Evolutionary conservation across 2,797 vertebrate species (phyloP).

Genomic region (Enoplosus armatus): DNA sequence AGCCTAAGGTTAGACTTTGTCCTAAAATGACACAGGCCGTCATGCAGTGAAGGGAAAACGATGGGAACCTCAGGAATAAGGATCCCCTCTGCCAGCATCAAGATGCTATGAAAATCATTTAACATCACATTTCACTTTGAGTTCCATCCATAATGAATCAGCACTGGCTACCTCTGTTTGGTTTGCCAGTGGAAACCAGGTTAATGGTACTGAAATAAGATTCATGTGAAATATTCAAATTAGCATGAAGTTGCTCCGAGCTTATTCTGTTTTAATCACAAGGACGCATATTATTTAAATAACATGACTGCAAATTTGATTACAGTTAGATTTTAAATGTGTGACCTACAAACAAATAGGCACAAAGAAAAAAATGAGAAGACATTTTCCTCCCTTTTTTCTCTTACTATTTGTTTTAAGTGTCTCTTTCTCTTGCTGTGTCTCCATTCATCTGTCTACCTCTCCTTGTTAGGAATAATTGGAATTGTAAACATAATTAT

Average conservation of each 20-base stretch:
- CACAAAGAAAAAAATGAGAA: background rate
- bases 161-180: background rate
- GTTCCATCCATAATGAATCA: conserved; percentile 30
- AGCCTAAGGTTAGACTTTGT: background rate
- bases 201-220: conserved; percentile 25
- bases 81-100: background rate
- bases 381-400: background rate
- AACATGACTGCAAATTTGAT: conserved; percentile 13
- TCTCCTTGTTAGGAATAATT: background rate
- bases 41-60: background rate
- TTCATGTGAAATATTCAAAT: conserved; percentile 3
- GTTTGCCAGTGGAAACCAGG: conserved; percentile 24
- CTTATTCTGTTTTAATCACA: conserved; percentile 23
- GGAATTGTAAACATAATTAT: background rate
- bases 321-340: conserved; percentile 4
- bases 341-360: conserved; percentile 20
- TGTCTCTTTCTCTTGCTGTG: background rate
- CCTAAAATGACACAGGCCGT: background rate
- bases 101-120: conserved; percentile 11
- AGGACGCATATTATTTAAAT: conserved; percentile 17
- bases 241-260: conserved; percentile 19
- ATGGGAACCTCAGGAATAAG: background rate
- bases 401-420: background rate
- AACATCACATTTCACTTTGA: conserved; percentile 44
- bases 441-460: background rate